These are phyloP conservation scores for Muricea muricata DNA, from an alignment of 92 coral and sea anemone species.

Conservation along the genomic window DNA sequence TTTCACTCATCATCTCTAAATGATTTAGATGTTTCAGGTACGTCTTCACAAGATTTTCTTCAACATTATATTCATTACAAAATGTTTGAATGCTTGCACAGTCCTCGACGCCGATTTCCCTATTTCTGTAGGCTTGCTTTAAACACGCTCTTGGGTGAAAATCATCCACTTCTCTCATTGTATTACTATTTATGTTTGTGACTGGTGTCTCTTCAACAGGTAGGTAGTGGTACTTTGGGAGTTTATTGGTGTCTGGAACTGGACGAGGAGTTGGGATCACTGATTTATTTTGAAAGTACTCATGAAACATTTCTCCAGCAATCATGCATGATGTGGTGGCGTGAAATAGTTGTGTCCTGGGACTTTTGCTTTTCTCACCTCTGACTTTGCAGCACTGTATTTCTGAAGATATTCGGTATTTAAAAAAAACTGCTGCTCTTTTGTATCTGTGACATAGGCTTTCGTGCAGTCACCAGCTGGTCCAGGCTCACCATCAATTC, in stretches of 20 bases:
- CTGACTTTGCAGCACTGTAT: conserved; percentile 67
- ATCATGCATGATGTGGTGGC: conserved; percentile 57
- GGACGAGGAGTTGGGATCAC: conserved; percentile 77
- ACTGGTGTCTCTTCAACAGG: conserved; percentile 62
- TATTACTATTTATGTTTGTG: conserved; percentile 41
- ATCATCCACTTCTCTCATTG: conserved; percentile 70
- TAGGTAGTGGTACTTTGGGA: conserved; percentile 68
- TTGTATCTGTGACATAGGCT: conserved; percentile 57
- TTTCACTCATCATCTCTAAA: conserved; percentile 69
- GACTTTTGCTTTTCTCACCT: conserved; percentile 52
- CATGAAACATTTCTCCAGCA: conserved; percentile 74
- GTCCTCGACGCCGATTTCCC: conserved; percentile 57
- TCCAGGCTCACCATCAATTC: conserved; percentile 65
- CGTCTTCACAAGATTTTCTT: conserved; percentile 63
- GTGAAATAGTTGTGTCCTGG: conserved; percentile 63
- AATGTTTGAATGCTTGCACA: conserved; percentile 64
- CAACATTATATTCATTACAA: conserved; percentile 69
- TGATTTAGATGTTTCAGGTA: conserved; percentile 67
- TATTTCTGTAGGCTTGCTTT: conserved; percentile 60
- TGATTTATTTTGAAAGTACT: conserved; percentile 59
- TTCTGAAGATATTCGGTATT: conserved; percentile 58
- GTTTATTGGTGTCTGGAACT: conserved; percentile 67
- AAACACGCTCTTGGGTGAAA: conserved; percentile 71
- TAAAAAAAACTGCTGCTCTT: conserved; percentile 68
- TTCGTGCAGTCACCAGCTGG: conserved; percentile 71